Conservation (phyloP, 2,113 vertebrate species). For the Passerina amoena region DNA sequence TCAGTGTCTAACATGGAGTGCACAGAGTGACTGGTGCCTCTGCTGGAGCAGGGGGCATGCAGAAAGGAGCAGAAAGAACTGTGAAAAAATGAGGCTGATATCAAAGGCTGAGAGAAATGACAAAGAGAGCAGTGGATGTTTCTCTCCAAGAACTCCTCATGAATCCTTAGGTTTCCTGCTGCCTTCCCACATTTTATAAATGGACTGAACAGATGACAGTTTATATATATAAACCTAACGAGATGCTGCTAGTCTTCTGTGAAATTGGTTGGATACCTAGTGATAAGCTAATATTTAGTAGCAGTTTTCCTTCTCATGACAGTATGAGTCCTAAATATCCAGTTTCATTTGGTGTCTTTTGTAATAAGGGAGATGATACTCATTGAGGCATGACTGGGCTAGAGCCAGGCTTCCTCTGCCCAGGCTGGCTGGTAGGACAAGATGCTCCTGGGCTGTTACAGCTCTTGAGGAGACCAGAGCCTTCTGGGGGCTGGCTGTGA, state of each 20-base stretch:
- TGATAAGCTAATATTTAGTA: neutral
- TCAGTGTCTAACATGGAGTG: neutral
- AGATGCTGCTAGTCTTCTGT: constrained; percentile 2
- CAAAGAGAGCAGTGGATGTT: neutral
- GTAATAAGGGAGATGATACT: neutral
- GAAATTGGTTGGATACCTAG: neutral
- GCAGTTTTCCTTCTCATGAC: neutral
- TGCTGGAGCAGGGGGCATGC: neutral
- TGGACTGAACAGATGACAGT: neutral
- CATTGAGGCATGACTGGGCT: neutral
- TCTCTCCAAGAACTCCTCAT: neutral
- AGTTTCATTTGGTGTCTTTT: neutral
- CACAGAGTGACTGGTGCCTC: neutral
- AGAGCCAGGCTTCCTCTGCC: neutral
- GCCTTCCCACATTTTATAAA: constrained; percentile 51
- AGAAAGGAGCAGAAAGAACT: neutral
- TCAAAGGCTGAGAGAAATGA: neutral
- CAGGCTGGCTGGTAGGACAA: neutral
- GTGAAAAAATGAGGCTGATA: neutral
- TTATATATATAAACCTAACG: neutral
- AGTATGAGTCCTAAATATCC: neutral
- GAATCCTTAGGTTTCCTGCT: constrained; percentile 48
- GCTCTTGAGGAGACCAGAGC: neutral
- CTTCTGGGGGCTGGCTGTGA: neutral
- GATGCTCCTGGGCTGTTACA: neutral